Conservation (phyloP, 2,797 vertebrate genomes). For the Dallia pectoralis region DNA sequence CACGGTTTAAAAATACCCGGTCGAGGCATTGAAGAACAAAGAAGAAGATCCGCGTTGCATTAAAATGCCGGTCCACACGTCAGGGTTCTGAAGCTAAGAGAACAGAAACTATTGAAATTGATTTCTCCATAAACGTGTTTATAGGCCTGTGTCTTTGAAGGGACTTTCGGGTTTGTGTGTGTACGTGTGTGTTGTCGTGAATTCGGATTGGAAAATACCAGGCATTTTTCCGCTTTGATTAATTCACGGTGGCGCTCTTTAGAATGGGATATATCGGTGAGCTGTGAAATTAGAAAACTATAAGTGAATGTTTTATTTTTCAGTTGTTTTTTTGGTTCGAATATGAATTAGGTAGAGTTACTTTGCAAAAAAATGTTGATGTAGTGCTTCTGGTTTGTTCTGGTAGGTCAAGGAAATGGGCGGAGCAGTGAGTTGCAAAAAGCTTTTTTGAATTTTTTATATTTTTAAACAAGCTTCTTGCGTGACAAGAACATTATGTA, state of each 20-base stretch:
- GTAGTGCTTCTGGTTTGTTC: not conserved
- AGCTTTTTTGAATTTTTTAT: not conserved
- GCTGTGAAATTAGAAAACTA: constrained; percentile 64
- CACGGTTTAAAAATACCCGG: constrained; percentile 77
- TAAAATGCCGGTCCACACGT: constrained; percentile 63
- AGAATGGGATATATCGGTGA: constrained; percentile 62
- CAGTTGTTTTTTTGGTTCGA: not conserved
- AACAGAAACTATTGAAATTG: constrained; percentile 53
- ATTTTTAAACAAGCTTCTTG: not conserved
- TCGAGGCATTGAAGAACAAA: constrained; percentile 78
- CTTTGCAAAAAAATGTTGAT: constrained; percentile 36
- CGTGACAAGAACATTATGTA: not conserved
- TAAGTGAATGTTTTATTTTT: not conserved
- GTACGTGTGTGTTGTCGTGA: constrained; percentile 51
- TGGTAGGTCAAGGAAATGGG: not conserved
- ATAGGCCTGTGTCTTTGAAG: constrained; percentile 66
- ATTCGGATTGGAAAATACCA: constrained; percentile 48
- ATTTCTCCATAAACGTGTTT: constrained; percentile 67
- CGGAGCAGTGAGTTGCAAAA: not conserved
- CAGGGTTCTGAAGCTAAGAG: constrained; percentile 46
- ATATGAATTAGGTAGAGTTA: constrained; percentile 35
- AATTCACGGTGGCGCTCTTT: constrained; percentile 38
- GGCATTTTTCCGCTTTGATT: constrained; percentile 51
- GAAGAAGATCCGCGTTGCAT: constrained; percentile 65
- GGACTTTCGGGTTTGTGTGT: constrained; percentile 30